A percentile compares a stretch with the other conserved stretches of the same genome.
These are phyloP conservation scores for Thamnaconus septentrionalis DNA, from an alignment of 2,113 vertebrate genomes.

Conservation along the genomic window DNA sequence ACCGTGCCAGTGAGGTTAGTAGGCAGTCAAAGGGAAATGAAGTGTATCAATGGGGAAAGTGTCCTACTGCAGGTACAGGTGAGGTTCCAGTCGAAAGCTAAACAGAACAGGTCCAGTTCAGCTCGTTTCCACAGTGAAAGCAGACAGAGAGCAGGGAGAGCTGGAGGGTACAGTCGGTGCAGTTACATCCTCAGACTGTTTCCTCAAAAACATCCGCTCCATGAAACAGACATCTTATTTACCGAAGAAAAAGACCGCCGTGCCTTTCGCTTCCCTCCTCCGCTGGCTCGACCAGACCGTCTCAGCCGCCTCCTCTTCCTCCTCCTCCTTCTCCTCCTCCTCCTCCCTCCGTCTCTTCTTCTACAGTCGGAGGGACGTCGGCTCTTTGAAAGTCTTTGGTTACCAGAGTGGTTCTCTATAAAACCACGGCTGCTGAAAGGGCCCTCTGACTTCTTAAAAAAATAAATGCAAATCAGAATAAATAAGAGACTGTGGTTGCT, in stretches of 20 bases:
- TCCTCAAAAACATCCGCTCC: conserved; percentile 84
- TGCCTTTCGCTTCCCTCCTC: conserved; percentile 13
- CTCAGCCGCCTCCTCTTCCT: conserved; percentile 23
- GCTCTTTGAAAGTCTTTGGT: conserved; percentile 52
- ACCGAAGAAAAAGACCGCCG: conserved; percentile 30
- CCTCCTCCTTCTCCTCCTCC: conserved; percentile 41
- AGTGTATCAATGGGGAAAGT: conserved; percentile 59
- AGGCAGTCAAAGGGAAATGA: conserved; percentile 42
- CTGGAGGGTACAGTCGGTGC: conserved; percentile 52
- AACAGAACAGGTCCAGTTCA: conserved; percentile 62
- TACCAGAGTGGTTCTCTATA: conserved; percentile 43
- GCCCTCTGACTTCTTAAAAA: conserved; percentile 45
- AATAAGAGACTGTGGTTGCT: conserved; percentile 49
- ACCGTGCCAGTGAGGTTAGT: conserved; percentile 33
- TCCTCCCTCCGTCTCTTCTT: conserved; percentile 46
- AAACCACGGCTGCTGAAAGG: conserved; percentile 58
- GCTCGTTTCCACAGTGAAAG: conserved; percentile 56
- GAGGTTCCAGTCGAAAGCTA: conserved; percentile 41
- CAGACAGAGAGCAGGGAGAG: conserved; percentile 13
- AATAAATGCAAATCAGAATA: conserved; percentile 37
- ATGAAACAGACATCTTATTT: conserved; percentile 80
- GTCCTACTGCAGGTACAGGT: conserved; percentile 57
- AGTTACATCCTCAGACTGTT: conserved; percentile 73
- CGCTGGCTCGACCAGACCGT: conserved; percentile 6
- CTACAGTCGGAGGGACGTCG: conserved; percentile 27